Evolutionary conservation across 1,140 invertebrate genomes (phyloP).

Genomic region (Drosophila lacertosa): DNA sequence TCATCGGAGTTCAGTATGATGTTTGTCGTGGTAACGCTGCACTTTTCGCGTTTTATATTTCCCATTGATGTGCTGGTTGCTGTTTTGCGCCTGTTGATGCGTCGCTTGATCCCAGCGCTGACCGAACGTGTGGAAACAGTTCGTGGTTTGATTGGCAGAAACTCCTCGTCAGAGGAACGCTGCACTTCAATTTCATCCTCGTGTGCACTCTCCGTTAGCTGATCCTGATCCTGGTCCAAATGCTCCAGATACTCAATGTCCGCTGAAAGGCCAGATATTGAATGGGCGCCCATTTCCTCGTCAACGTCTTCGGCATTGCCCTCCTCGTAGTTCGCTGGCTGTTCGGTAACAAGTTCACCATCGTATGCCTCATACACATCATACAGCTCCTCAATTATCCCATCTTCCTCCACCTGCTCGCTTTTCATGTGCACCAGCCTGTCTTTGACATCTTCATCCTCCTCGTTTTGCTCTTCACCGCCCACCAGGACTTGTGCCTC

Average conservation of each 20-base stretch:
- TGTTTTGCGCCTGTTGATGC: conserved; percentile 36
- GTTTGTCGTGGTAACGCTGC: conserved; percentile 14
- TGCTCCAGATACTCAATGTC: conserved; percentile 67
- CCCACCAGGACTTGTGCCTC: conserved; percentile 24
- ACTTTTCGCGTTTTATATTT: conserved; percentile 43
- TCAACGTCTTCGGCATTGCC: conserved; percentile 22
- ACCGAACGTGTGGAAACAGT: conserved; percentile 17
- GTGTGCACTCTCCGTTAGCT: conserved; percentile 63
- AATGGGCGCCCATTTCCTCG: conserved; percentile 45
- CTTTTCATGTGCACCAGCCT: conserved; percentile 55
- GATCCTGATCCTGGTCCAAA: conserved; percentile 60
- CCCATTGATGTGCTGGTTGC: conserved; percentile 8
- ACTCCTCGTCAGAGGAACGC: conserved; percentile 55
- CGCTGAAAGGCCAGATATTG: conserved; percentile 63
- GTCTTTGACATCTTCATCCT: conserved; percentile 53
- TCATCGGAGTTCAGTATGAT: conserved; percentile 52
- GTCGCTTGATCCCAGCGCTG: conserved; percentile 30
- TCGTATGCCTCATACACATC: conserved; percentile 71
- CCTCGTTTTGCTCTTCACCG: conserved; percentile 45
- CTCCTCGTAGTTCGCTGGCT: conserved; percentile 37
- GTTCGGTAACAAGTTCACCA: conserved; percentile 54
- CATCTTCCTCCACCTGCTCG: conserved; percentile 70
- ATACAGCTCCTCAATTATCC: conserved; percentile 69
- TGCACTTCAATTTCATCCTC: conserved; percentile 50
- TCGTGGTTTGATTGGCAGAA: conserved; percentile 38